Evolutionary conservation across 2,113 vertebrate species (phyloP).

Genomic region (Tonatia bakeri): DNA sequence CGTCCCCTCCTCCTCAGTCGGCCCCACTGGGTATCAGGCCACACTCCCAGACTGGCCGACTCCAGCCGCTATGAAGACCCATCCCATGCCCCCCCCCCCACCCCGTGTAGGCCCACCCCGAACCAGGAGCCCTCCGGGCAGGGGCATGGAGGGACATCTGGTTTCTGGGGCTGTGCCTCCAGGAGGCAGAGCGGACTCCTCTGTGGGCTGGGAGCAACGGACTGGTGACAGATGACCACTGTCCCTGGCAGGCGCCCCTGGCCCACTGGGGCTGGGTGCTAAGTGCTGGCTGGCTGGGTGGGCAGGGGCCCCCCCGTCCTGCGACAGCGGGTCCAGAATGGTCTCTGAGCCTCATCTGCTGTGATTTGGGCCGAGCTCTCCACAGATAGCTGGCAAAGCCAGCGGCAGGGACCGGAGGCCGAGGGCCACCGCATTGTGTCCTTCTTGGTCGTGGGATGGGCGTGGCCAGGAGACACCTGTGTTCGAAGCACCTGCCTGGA

Average conservation of each 20-base stretch:
- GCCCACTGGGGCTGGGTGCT: background rate
- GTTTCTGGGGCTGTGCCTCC: background rate
- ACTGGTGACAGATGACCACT: no score
- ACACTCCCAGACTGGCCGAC: background rate
- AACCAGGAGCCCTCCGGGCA: background rate
- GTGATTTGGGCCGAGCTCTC: no score
- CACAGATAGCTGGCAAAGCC: background rate
- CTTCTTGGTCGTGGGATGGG: background rate
- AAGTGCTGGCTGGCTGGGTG: background rate
- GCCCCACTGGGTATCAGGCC: background rate
- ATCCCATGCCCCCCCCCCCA: no score
- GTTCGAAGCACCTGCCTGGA: background rate
- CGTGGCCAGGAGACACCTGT: background rate
- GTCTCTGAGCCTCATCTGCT: background rate
- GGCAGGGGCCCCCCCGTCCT: background rate
- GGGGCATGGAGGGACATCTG: background rate
- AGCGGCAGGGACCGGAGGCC: background rate
- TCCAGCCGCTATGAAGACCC: background rate
- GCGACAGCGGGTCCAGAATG: background rate
- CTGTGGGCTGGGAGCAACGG: background rate
- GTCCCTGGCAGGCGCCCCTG: background rate
- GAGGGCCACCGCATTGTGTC: background rate
- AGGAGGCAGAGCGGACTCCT: background rate
- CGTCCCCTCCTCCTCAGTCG: background rate
- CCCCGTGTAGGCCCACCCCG: fast-evolving